Evolutionary conservation across 1,140 invertebrate genomes (phyloP).

Genomic region (Drosophila ohnishii): DNA sequence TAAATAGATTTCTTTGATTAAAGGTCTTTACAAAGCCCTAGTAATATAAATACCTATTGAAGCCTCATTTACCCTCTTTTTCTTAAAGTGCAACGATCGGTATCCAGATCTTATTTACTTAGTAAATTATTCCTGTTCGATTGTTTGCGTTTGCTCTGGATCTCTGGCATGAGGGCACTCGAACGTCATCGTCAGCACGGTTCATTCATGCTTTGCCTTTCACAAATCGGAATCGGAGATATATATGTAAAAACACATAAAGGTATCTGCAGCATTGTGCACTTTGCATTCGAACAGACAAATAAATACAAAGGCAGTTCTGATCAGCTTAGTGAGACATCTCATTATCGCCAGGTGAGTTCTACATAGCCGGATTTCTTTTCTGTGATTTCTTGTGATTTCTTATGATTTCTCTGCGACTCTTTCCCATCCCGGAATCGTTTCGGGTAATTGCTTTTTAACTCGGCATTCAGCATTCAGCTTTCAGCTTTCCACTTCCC

Average conservation of each 20-base stretch:
- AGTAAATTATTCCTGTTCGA: conserved; percentile 81
- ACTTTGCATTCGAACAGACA: conserved; percentile 51
- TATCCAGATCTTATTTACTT: conserved; percentile 73
- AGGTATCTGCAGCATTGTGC: conserved; percentile 36
- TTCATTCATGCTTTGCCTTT: conserved; percentile 79
- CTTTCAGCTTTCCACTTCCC: conserved; percentile 22
- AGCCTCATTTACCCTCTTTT: background rate
- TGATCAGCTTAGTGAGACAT: conserved; percentile 61
- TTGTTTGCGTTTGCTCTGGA: conserved; percentile 80
- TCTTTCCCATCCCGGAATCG: conserved; percentile 31
- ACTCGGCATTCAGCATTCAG: conserved; percentile 35
- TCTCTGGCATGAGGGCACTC: conserved; percentile 77
- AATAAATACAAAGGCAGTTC: conserved; percentile 50
- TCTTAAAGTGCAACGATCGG: conserved; percentile 20
- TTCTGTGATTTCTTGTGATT: conserved; percentile 12
- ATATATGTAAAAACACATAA: background rate
- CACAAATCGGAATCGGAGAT: conserved; percentile 61
- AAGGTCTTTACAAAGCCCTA: background rate
- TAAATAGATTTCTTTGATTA: background rate
- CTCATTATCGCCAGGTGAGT: conserved; percentile 55
- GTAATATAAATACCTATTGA: too few species aligned
- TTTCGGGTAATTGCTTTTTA: conserved; percentile 63
- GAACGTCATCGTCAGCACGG: conserved; percentile 76
- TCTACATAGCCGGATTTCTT: conserved; percentile 14
- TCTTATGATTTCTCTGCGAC: conserved; percentile 29